These are phyloP conservation scores for Marasmarcha lunaedactyla DNA, from an alignment of 2,888 invertebrate genomes.

Conservation along the genomic window DNA sequence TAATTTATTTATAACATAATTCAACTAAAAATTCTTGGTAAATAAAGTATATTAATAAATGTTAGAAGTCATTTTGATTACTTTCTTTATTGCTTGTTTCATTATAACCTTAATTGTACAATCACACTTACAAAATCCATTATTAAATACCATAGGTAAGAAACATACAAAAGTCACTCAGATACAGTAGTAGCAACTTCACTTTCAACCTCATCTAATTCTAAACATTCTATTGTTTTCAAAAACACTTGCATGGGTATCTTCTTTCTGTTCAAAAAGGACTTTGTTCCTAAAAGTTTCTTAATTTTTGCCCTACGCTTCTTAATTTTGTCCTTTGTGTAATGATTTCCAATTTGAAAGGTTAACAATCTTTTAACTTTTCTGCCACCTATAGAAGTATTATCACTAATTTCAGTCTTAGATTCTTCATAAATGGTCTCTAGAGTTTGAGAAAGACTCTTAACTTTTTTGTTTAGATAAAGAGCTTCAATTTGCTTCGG, in stretches of 20 bases:
- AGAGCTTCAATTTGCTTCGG: conserved; percentile 62
- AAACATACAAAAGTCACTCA: no score
- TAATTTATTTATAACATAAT: no score
- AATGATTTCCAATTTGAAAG: conserved; percentile 60
- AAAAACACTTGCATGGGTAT: conserved; percentile 70
- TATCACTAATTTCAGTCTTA: conserved; percentile 47
- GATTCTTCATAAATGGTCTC: conserved; percentile 76
- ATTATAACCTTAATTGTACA: no score
- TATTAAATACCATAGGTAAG: no score
- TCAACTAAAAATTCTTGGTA: no score
- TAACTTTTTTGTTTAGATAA: conserved; percentile 69
- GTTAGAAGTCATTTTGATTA: no score
- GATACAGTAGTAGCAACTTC: conserved; percentile 20
- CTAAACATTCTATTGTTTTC: conserved; percentile 64
- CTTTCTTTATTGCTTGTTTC: no score
- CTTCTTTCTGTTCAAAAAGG: conserved; percentile 58
- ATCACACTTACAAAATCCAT: no score
- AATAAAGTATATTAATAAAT: no score
- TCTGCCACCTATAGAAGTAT: conserved; percentile 50
- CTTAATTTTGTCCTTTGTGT: conserved; percentile 67
- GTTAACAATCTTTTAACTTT: conserved; percentile 71
- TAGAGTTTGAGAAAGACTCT: conserved; percentile 60
- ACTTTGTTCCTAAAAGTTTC: conserved; percentile 62
- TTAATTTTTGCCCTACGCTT: conserved; percentile 71
- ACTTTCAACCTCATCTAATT: conserved; percentile 49